Conservation (phyloP, 2,113 vertebrate genomes). For the Chaetorhynchus papuensis region DNA sequence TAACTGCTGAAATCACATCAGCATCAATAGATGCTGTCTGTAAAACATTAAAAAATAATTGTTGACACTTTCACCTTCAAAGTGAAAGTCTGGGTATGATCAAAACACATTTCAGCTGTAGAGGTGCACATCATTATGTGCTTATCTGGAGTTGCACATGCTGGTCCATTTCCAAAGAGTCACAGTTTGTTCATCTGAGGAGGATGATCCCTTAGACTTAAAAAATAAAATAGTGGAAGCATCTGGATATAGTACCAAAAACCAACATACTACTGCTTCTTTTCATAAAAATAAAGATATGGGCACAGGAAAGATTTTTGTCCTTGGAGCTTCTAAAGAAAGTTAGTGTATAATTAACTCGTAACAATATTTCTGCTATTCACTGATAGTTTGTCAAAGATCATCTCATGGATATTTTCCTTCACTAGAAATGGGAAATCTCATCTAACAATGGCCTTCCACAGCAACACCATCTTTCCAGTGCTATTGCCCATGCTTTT, state of each 20-base stretch:
- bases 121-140: rapidly evolving
- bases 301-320: background rate
- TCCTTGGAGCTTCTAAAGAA: background rate
- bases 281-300: background rate
- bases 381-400: background rate
- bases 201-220: background rate
- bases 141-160: background rate
- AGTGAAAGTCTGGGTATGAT: background rate
- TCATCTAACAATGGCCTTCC: background rate
- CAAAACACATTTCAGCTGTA: background rate
- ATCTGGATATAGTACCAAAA: background rate
- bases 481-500: background rate
- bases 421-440: background rate
- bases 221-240: background rate
- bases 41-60: background rate
- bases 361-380: background rate
- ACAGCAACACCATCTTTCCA: background rate
- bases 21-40: background rate
- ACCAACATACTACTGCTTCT: background rate
- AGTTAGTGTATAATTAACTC: background rate
- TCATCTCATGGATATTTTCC: background rate
- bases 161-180: background rate
- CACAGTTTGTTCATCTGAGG: background rate
- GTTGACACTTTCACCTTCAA: background rate
- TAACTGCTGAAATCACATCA: background rate